Evolutionary conservation across 2,113 vertebrate species (phyloP).

Genomic region (Ammodramus savannarum): DNA sequence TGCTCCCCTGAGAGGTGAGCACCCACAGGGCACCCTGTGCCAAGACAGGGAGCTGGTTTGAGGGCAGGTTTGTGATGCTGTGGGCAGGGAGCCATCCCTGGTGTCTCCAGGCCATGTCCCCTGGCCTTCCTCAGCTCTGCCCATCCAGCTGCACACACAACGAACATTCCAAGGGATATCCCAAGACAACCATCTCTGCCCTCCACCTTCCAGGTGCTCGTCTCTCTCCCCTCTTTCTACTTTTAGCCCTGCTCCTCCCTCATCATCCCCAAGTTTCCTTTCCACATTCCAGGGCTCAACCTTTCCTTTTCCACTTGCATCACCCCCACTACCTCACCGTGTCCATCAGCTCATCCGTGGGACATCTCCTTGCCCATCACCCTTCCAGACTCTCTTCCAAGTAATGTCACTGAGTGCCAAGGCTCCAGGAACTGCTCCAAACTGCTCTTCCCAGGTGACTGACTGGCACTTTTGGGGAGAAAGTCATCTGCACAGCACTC

Average conservation of each 20-base stretch:
- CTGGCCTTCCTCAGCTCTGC: background rate
- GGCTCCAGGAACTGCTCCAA: background rate
- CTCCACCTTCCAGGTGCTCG: background rate
- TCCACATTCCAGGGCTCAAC: background rate
- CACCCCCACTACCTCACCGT: accelerated
- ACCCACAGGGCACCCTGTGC: too few relatives aligned
- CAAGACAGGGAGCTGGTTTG: background rate
- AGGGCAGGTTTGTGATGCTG: background rate
- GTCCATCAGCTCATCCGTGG: background rate
- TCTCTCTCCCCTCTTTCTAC: background rate
- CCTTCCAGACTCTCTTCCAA: background rate
- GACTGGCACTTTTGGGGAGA: background rate
- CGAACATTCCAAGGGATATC: accelerated
- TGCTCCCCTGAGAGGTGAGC: background rate
- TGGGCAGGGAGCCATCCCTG: background rate
- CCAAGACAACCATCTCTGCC: background rate
- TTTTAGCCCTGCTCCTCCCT: background rate
- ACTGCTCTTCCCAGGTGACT: background rate
- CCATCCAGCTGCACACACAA: accelerated
- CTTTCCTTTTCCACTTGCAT: background rate
- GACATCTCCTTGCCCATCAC: background rate
- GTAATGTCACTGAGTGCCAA: background rate
- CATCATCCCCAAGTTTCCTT: background rate
- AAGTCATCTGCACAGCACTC: background rate
- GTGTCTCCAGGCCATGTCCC: too few relatives aligned